Conservation (phyloP, 2,113 vertebrate species). For the Athene noctua region DNA sequence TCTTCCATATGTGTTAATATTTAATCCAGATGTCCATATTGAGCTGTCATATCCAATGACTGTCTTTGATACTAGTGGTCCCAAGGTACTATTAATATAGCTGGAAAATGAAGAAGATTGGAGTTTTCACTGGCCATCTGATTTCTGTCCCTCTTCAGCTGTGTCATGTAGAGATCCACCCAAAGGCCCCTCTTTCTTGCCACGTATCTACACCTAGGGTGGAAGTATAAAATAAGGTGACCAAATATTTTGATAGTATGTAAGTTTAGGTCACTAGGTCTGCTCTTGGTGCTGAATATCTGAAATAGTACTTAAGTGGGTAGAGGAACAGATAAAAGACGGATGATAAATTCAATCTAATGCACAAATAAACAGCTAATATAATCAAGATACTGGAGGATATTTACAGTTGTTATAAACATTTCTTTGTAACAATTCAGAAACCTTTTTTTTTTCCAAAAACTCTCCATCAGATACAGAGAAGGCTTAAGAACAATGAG, state of each 20-base stretch:
- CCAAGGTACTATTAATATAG: background rate
- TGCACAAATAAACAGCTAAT: background rate
- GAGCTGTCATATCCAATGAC: background rate
- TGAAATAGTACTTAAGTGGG: background rate
- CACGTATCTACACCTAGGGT: background rate
- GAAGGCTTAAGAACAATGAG: background rate
- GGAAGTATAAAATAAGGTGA: background rate
- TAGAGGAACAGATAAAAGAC: background rate
- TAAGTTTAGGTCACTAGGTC: background rate
- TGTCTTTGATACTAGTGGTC: background rate
- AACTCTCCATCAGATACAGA: background rate
- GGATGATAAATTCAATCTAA: background rate
- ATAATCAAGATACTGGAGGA: background rate
- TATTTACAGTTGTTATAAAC: background rate
- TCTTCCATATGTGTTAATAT: background rate
- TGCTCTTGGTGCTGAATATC: background rate
- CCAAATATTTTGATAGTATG: background rate
- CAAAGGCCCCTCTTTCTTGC: background rate
- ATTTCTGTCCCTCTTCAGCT: background rate
- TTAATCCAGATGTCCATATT: background rate
- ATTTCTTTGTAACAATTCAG: accelerated
- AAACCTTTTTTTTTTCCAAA: background rate
- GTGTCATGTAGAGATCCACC: background rate
- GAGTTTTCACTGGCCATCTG: background rate
- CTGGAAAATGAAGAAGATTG: background rate